These are phyloP conservation scores for Minunthozetes semirufus DNA, from an alignment of 2,888 invertebrate genomes.

Conservation along the genomic window DNA sequence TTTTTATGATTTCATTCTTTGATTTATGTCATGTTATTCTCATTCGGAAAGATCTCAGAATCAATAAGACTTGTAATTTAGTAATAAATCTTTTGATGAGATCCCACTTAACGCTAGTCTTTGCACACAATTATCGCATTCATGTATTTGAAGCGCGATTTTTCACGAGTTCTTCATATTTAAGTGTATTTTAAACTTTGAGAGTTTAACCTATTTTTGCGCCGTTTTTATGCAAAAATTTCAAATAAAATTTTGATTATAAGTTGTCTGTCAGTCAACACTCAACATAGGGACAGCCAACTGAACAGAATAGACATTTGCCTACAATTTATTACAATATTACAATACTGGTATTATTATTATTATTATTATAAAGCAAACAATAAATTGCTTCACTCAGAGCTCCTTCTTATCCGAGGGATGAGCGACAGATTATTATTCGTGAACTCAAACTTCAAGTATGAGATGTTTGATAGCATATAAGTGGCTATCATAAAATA, in stretches of 20 bases:
- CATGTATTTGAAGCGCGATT: neutral
- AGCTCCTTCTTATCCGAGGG: too few species aligned
- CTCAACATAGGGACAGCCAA: too few species aligned
- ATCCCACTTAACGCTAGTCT: neutral
- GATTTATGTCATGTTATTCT: constrained; percentile 3
- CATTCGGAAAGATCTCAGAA: neutral
- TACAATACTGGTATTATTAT: neutral
- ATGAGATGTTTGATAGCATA: too few species aligned
- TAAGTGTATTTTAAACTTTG: too few species aligned
- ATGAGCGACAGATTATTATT: too few species aligned
- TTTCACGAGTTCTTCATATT: neutral
- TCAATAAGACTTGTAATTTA: constrained; percentile 10
- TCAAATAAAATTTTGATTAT: neutral
- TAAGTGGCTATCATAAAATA: too few species aligned
- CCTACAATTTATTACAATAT: neutral
- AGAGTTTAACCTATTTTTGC: constrained; percentile 4
- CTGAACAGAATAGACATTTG: neutral
- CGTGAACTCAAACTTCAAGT: too few species aligned
- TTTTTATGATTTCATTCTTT: neutral
- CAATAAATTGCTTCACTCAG: neutral
- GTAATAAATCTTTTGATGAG: constrained; percentile 5
- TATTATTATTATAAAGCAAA: neutral
- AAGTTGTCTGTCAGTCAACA: neutral
- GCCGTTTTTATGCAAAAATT: neutral
- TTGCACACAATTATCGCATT: neutral